Conservation (phyloP, 1,140 invertebrate species). For the Aphaenogaster floridana region DNA sequence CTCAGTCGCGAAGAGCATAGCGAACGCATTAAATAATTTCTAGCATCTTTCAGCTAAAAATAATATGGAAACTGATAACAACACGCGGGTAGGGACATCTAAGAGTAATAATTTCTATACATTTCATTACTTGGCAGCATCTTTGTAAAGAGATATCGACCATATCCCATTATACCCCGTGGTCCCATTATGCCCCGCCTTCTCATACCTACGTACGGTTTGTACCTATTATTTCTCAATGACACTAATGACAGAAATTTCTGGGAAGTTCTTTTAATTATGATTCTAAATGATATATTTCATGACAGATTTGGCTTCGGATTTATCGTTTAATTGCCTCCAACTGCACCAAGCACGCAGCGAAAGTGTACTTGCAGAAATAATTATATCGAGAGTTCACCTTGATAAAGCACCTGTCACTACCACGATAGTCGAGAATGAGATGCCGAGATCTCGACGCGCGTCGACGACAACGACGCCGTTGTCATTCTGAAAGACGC, state of each 20-base stretch:
- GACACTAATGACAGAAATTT: not conserved
- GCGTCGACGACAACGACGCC: conserved; percentile 30
- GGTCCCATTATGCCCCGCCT: too few species aligned
- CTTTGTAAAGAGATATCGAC: too few species aligned
- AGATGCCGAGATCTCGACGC: conserved; percentile 18
- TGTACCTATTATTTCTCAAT: not conserved
- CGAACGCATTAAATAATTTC: too few species aligned
- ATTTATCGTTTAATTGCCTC: not conserved
- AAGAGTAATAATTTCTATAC: too few species aligned
- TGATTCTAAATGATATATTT: not conserved
- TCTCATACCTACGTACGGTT: not conserved
- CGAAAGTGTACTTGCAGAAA: conserved; percentile 32
- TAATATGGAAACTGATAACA: too few species aligned
- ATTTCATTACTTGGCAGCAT: too few species aligned
- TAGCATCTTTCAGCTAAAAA: too few species aligned
- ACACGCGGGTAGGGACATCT: too few species aligned
- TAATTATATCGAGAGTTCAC: conserved; percentile 57
- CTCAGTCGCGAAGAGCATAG: too few species aligned
- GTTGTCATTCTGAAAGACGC: conserved; percentile 72
- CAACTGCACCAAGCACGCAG: not conserved
- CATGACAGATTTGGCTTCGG: not conserved
- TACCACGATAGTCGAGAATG: not conserved
- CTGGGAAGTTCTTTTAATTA: not conserved
- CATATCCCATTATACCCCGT: too few species aligned
- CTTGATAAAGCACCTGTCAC: conserved; percentile 37